A percentile compares a stretch with the other conserved stretches of the same genome.
phyloP scores from a whole-genome alignment of 2,113 vertebrate species.

The Ahaetulla prasina region DNA sequence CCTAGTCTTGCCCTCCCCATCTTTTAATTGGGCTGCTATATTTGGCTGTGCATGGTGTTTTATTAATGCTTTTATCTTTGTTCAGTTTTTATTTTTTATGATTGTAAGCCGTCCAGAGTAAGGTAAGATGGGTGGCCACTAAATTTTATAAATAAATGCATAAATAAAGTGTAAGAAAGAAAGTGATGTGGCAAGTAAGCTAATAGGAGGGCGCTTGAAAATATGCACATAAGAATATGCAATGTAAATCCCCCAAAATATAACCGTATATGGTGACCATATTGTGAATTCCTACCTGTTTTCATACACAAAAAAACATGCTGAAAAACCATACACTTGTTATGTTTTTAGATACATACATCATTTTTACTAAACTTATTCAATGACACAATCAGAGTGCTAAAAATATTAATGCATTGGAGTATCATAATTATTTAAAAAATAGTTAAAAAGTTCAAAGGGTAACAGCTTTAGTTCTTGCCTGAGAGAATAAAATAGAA shows the following conservation, averaged over 20 bases:
- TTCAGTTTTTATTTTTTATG: background rate
- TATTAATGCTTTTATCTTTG: background rate
- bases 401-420: background rate
- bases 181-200: background rate
- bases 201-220: background rate
- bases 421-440: background rate
- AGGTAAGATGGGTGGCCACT: background rate
- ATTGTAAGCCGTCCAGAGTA: background rate
- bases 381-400: background rate
- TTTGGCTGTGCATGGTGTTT: background rate
- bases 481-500: background rate
- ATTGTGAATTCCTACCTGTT: background rate
- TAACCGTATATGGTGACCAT: background rate
- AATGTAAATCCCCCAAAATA: background rate
- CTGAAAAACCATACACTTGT: background rate
- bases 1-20: background rate
- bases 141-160: background rate
- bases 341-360: background rate
- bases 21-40: background rate
- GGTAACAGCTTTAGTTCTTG: background rate
- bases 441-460: background rate
- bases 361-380: background rate
- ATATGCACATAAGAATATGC: background rate
- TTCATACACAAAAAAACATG: background rate
- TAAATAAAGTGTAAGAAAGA: background rate